Conservation (phyloP, 1,140 invertebrate species). For the Semibalanus balanoides region DNA sequence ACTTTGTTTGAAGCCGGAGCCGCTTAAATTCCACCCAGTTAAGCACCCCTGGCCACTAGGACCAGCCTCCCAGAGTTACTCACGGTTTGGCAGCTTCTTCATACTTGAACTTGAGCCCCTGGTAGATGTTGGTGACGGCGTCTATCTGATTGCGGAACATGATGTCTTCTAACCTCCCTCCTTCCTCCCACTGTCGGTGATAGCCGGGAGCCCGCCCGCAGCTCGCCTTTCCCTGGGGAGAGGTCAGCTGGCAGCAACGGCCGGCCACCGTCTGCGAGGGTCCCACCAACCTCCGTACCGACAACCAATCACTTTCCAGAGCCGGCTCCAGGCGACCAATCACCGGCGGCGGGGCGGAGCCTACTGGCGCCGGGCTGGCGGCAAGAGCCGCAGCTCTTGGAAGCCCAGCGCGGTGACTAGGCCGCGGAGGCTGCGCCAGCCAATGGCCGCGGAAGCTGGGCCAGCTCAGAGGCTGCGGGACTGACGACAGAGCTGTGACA, state of each 20-base stretch:
- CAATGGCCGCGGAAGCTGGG: not conserved
- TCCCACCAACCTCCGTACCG: not conserved
- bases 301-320: not conserved
- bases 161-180: no score
- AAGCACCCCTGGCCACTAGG: no score
- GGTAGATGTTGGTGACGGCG: not conserved
- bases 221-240: not conserved
- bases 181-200: not conserved
- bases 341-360: not conserved
- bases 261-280: not conserved
- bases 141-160: not conserved
- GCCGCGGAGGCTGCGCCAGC: not conserved
- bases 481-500: not conserved
- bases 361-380: not conserved
- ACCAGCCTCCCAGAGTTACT: no score
- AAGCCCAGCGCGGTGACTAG: not conserved
- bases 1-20: no score
- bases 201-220: no score
- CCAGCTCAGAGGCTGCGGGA: not conserved
- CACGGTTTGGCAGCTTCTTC: not conserved
- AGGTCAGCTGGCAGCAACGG: not conserved
- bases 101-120: not conserved
- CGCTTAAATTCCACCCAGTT: no score
- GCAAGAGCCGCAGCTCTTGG: not conserved
- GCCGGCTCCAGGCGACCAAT: not conserved